Evolutionary conservation across 2,888 invertebrate genomes (phyloP).

Genomic region (Drosophila longiperda): DNA sequence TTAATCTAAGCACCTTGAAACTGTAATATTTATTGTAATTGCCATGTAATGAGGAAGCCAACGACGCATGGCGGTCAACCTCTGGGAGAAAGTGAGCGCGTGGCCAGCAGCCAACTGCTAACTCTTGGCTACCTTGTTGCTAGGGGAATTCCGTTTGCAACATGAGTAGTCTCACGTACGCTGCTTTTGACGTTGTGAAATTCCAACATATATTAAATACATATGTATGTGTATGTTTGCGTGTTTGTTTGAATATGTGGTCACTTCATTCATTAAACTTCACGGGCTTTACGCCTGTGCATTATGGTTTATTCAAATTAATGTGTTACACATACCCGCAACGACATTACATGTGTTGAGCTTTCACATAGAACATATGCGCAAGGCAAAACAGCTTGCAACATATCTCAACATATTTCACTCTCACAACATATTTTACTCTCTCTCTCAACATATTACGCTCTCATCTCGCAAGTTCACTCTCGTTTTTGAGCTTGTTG

Average conservation of each 20-base stretch:
- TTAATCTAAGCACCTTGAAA: constrained; percentile 59
- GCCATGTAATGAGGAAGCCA: constrained; percentile 63
- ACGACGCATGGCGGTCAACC: constrained; percentile 38
- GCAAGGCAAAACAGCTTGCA: constrained; percentile 32
- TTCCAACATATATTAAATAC: neutral
- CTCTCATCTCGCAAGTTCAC: constrained; percentile 48
- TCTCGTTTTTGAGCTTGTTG: constrained; percentile 40
- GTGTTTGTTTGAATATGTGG: constrained; percentile 1
- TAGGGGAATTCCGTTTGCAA: constrained; percentile 56
- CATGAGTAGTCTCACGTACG: constrained; percentile 36
- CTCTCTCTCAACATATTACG: constrained; percentile 26
- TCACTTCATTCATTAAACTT: constrained; percentile 54
- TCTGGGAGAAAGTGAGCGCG: constrained; percentile 64
- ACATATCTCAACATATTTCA: neutral
- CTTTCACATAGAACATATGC: constrained; percentile 7
- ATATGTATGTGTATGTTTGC: neutral
- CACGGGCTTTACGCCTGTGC: constrained; percentile 30
- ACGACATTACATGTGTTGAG: constrained; percentile 1
- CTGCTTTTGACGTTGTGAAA: constrained; percentile 35
- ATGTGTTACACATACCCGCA: neutral
- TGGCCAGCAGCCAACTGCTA: constrained; percentile 14
- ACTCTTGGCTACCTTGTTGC: constrained; percentile 61
- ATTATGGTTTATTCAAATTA: neutral
- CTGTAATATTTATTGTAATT: constrained; percentile 30
- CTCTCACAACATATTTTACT: constrained; percentile 2